These are phyloP conservation scores for Anodontia alba DNA, from an alignment of 2,888 invertebrate species.

Conservation along the genomic window DNA sequence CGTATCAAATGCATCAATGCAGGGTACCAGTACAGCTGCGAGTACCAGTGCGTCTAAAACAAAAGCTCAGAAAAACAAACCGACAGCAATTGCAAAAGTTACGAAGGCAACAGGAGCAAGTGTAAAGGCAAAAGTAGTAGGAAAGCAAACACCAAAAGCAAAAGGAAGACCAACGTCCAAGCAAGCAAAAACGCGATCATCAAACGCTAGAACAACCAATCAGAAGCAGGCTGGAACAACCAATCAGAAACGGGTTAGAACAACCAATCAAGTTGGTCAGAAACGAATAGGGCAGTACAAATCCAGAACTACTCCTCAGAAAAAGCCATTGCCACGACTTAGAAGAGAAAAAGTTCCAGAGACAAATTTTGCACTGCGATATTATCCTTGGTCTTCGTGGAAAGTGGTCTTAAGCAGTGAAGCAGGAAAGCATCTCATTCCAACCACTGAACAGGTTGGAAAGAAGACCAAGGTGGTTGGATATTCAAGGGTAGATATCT, in stretches of 20 bases:
- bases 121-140: background rate
- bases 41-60: background rate
- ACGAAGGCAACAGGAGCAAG: background rate
- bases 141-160: background rate
- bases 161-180: background rate
- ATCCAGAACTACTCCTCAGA: background rate
- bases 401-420: slow-evolving; percentile 2
- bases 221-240: too few relatives aligned
- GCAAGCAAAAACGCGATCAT: too few relatives aligned
- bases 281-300: background rate
- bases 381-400: slow-evolving; percentile 31
- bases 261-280: background rate
- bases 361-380: slow-evolving; percentile 18
- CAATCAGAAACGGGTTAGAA: background rate
- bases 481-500: background rate
- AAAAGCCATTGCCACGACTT: background rate
- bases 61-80: background rate
- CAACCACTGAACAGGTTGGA: too few relatives aligned
- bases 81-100: background rate
- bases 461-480: background rate
- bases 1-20: slow-evolving; percentile 24
- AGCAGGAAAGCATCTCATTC: background rate
- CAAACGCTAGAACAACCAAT: too few relatives aligned
- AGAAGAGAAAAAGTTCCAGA: slow-evolving; percentile 30
- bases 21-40: background rate